A percentile compares a stretch with the other conserved stretches of the same genome.
These are phyloP conservation scores for Mormyrus hasselquistii DNA, from an alignment of 2,797 vertebrate genomes.

Conservation along the genomic window DNA sequence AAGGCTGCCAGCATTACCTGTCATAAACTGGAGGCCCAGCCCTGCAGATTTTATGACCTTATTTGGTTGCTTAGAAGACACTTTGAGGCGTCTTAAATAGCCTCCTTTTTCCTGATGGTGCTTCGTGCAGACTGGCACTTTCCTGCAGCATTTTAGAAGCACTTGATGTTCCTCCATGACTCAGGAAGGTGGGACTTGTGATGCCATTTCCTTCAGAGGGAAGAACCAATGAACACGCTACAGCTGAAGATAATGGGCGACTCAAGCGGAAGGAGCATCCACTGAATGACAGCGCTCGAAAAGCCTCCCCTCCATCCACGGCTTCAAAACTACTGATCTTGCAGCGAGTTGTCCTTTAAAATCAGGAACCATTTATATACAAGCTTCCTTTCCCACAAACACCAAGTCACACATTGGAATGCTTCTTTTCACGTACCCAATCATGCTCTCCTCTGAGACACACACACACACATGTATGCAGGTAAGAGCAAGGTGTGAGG, in stretches of 20 bases:
- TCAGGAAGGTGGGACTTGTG: background rate
- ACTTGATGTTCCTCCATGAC: background rate
- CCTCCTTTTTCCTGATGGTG: background rate
- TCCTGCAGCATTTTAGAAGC: background rate
- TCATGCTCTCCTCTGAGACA: background rate
- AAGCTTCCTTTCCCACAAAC: background rate
- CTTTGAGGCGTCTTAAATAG: background rate
- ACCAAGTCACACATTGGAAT: background rate
- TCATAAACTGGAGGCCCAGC: background rate
- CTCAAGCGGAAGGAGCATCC: background rate
- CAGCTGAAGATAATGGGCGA: background rate
- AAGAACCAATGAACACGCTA: background rate
- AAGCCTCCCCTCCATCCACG: background rate
- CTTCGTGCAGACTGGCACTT: background rate
- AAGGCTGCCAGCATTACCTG: slow-evolving; percentile 1
- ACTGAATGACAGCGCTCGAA: background rate
- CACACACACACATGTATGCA: background rate
- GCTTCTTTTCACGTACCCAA: background rate
- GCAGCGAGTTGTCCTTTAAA: background rate
- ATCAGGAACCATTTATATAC: background rate
- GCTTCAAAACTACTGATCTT: background rate
- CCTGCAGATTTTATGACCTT: slow-evolving; percentile 6
- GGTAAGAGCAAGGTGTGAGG: background rate
- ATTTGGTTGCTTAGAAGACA: slow-evolving; percentile 5
- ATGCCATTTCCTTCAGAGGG: background rate